Evolutionary conservation across 2,888 invertebrate species (phyloP).

Genomic region (Caenorhabditis japonica): DNA sequence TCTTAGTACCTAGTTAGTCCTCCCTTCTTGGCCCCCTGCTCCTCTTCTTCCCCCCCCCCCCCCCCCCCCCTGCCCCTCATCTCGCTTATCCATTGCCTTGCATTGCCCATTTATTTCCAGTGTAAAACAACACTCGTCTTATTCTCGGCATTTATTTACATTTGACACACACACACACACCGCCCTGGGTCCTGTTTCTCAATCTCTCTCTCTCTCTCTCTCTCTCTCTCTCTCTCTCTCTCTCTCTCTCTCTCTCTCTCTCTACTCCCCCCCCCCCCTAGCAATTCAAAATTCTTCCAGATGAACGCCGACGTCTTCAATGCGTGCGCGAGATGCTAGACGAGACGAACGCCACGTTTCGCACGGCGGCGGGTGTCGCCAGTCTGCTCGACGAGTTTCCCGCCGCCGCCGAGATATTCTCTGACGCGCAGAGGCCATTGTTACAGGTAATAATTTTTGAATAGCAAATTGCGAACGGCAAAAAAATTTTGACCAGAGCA

Average conservation of each 20-base stretch:
- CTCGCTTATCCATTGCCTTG: no score
- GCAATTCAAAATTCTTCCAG: neutral
- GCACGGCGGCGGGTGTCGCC: conserved; percentile 3
- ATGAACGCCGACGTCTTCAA: conserved; percentile 2
- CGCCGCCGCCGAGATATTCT: conserved; percentile 36
- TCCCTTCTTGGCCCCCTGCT: no score
- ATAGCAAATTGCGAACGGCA: neutral
- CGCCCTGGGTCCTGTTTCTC: conserved; percentile 8
- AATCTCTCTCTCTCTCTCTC: conserved; percentile 1
- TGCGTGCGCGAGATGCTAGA: conserved; percentile 7
- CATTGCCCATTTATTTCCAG: no score
- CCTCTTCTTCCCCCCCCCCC: neutral
- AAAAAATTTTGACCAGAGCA: neutral
- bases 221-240: conserved; percentile 2
- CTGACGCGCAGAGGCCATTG: conserved; percentile 32
- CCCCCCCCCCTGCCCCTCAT: neutral
- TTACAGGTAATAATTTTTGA: conserved; percentile 20
- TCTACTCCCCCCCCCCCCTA: conserved; percentile 5
- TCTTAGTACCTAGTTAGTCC: no score
- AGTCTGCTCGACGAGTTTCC: conserved; percentile 40
- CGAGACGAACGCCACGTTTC: neutral
- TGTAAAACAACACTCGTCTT: conserved; percentile 32
- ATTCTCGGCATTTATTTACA: conserved; percentile 31
- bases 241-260: conserved; percentile 4
- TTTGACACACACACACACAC: conserved; percentile 25